A percentile compares a stretch with the other conserved stretches of the same genome.
Evolutionary conservation across 30 jellyfish, hydroid and myxozoan genomes (phyloP).

Genomic region (Catostylus mosaicus): DNA sequence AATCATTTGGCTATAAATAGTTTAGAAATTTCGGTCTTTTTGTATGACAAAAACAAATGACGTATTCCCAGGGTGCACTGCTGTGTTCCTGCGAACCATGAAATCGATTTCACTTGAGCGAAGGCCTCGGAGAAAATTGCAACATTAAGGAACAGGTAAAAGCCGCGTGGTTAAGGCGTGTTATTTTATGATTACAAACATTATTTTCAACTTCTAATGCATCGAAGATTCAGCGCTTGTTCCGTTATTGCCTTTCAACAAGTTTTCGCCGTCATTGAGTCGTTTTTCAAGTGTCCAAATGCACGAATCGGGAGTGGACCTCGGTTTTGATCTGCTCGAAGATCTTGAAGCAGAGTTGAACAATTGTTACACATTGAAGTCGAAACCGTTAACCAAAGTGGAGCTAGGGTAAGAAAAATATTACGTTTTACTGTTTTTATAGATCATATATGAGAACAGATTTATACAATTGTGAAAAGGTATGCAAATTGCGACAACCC

Average conservation of each 20-base stretch:
- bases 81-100: slow-evolving; percentile 12
- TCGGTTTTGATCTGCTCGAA: slow-evolving; percentile 73
- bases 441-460: too few species aligned
- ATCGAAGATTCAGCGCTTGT: neutral
- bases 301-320: slow-evolving; percentile 90
- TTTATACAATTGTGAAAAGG: too few species aligned
- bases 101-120: slow-evolving; percentile 2
- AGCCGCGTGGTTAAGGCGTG: slow-evolving; percentile 49
- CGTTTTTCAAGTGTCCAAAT: slow-evolving; percentile 63
- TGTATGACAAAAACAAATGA: slow-evolving; percentile 20
- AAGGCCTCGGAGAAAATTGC: neutral
- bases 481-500: too few species aligned
- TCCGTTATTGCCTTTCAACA: neutral
- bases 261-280: neutral
- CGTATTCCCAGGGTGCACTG: slow-evolving; percentile 70
- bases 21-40: neutral
- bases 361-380: slow-evolving; percentile 66
- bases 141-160: neutral
- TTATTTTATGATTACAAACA: neutral
- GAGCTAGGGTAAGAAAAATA: slow-evolving; percentile 63
- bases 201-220: slow-evolving; percentile 15
- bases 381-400: slow-evolving; percentile 58
- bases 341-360: slow-evolving; percentile 61
- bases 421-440: too few species aligned
- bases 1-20: neutral